Conservation (phyloP, 2,797 vertebrate genomes). For the Falco rusticolus region DNA sequence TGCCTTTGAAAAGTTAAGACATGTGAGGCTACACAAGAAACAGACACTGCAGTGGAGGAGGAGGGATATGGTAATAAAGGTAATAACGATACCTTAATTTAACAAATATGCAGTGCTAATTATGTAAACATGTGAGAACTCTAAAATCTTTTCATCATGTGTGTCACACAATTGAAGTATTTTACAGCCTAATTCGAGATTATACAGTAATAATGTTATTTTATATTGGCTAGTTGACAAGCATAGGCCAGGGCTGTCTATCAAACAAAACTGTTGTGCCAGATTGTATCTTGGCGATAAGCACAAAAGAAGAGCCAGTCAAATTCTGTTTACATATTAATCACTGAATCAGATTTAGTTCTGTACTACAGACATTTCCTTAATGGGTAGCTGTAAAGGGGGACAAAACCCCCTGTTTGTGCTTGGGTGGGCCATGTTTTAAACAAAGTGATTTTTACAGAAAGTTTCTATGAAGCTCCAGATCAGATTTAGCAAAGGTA, state of each 20-base stretch:
- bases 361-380: background rate
- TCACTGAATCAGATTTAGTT: slow-evolving; percentile 55
- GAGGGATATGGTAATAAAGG: slow-evolving; percentile 67
- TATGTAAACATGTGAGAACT: slow-evolving; percentile 76
- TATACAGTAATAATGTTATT: slow-evolving; percentile 78
- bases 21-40: slow-evolving; percentile 35
- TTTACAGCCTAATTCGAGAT: slow-evolving; percentile 74
- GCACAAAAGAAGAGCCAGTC: slow-evolving; percentile 66
- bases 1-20: slow-evolving; percentile 65
- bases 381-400: background rate
- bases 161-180: slow-evolving; percentile 74
- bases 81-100: slow-evolving; percentile 76
- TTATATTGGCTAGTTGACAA: slow-evolving; percentile 77
- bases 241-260: slow-evolving; percentile 74
- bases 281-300: slow-evolving; percentile 75
- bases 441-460: background rate
- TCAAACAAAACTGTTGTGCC: slow-evolving; percentile 79
- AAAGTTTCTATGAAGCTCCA: background rate
- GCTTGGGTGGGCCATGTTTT: background rate
- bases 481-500: background rate
- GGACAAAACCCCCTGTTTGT: background rate
- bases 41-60: slow-evolving; percentile 38
- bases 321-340: slow-evolving; percentile 75
- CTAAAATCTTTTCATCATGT: slow-evolving; percentile 73
- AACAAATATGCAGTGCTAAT: slow-evolving; percentile 76